Conservation (phyloP, 2,797 vertebrate species). For the Sylvia borin region DNA sequence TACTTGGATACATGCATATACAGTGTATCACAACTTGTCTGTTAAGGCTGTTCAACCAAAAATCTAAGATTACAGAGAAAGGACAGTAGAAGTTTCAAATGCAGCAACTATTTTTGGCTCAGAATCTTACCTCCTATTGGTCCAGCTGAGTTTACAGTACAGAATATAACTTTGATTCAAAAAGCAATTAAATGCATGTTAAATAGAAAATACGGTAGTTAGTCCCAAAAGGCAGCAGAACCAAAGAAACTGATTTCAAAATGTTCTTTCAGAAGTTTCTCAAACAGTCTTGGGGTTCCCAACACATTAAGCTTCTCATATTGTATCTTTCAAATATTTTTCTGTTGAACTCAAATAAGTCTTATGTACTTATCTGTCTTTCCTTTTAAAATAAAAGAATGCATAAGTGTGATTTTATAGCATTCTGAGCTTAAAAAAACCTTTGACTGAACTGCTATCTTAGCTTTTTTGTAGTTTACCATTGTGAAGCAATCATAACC, state of each 20-base stretch:
- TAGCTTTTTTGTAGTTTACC: background rate
- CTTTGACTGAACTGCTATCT: accelerated
- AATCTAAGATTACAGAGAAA: background rate
- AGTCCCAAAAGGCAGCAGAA: background rate
- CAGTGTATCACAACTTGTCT: background rate
- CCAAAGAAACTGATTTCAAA: background rate
- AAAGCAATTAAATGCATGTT: background rate
- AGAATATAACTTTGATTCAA: background rate
- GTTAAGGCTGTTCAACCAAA: background rate
- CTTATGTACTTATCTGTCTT: background rate
- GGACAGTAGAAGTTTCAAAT: background rate
- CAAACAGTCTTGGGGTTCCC: background rate
- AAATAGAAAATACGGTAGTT: background rate
- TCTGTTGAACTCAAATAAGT: background rate
- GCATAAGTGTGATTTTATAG: background rate
- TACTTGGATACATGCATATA: background rate
- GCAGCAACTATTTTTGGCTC: background rate
- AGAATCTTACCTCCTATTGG: background rate
- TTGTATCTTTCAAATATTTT: background rate
- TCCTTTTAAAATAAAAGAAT: background rate
- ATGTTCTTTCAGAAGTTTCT: background rate
- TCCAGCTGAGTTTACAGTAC: background rate
- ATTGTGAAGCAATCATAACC: background rate
- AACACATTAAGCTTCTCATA: background rate
- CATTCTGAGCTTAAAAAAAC: background rate